Percentiles rank a stretch among this genome's conserved stretches.
These are phyloP conservation scores for Drosophila persimilis DNA, from an alignment of 1,140 invertebrate genomes.

Conservation along the genomic window DNA sequence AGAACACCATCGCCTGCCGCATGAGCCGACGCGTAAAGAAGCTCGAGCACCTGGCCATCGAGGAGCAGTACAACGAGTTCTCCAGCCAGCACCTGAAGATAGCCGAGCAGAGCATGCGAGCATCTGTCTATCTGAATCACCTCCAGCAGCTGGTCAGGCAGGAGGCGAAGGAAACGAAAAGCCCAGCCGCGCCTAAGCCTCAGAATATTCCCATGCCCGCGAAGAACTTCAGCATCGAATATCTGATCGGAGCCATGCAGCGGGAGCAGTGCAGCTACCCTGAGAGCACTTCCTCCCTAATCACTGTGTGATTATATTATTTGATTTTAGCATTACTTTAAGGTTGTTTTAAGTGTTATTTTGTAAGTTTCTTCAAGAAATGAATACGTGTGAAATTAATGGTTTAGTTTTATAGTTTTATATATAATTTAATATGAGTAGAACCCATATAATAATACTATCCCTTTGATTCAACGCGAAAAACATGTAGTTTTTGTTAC, in stretches of 20 bases:
- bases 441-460: too few relatives aligned
- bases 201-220: constrained; percentile 1
- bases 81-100: constrained; percentile 54
- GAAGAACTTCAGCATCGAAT: constrained; percentile 63
- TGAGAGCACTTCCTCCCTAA: neutral
- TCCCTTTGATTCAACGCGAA: too few relatives aligned
- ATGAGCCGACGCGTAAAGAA: constrained; percentile 74
- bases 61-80: constrained; percentile 72
- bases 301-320: constrained; percentile 28
- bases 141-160: constrained; percentile 46
- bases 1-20: constrained; percentile 77
- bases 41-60: constrained; percentile 67
- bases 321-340: constrained; percentile 5
- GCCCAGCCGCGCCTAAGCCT: neutral
- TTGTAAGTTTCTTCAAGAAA: constrained; percentile 36
- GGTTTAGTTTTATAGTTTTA: neutral
- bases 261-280: constrained; percentile 24
- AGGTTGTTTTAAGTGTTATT: constrained; percentile 5
- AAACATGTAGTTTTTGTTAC: too few relatives aligned
- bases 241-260: constrained; percentile 50
- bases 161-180: neutral
- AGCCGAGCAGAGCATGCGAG: constrained; percentile 58
- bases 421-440: too few relatives aligned
- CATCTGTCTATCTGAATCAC: constrained; percentile 63
- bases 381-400: neutral